Evolutionary conservation across 2,888 invertebrate species (phyloP).

Genomic region (Xestia sexstrigata): DNA sequence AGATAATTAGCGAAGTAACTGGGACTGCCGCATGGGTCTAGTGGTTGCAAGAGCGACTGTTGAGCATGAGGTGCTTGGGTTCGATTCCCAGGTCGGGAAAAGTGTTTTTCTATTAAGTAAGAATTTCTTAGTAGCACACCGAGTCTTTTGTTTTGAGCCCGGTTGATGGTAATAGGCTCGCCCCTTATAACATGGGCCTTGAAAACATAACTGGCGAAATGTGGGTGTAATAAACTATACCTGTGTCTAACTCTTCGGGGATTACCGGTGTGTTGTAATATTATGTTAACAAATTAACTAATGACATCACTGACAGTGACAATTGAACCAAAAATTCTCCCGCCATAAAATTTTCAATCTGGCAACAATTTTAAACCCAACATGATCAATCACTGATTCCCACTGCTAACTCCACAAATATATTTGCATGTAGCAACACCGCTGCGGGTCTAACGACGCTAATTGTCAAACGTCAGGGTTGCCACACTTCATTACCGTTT

Average conservation of each 20-base stretch:
- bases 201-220: background rate
- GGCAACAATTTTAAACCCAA: constrained; percentile 14
- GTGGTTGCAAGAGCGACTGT: background rate
- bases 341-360: background rate
- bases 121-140: background rate
- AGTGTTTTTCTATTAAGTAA: background rate
- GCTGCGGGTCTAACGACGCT: constrained; percentile 60
- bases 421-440: constrained; percentile 60
- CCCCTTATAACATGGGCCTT: background rate
- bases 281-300: background rate
- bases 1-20: constrained; percentile 1
- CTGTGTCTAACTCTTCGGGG: background rate
- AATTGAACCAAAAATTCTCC: constrained; percentile 8
- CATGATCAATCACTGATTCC: constrained; percentile 43
- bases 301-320: background rate
- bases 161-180: background rate
- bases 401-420: constrained; percentile 40
- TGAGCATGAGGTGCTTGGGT: background rate
- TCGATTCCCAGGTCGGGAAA: background rate
- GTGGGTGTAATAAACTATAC: background rate
- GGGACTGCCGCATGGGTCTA: background rate
- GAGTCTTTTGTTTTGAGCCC: background rate
- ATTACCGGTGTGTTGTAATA: background rate
- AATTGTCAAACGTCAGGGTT: constrained; percentile 67
- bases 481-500: constrained; percentile 67